Base-by-base conservation (phyloP, 2,113 vertebrate species). In the Scortum barcoo region DNA sequence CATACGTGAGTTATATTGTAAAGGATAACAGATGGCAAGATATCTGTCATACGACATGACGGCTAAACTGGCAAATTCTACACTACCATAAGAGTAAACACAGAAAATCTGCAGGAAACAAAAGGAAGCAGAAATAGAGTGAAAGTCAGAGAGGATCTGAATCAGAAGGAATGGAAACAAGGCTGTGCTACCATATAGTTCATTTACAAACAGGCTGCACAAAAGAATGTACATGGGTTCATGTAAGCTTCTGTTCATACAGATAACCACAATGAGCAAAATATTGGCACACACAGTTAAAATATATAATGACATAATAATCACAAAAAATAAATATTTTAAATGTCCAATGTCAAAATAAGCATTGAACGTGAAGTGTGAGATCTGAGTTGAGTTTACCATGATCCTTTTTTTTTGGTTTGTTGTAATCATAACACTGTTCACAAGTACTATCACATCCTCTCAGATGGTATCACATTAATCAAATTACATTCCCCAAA, bases 141-240 rank as follows among this genome's bases (percentile, higher is more conserved):
- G 89, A 19, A 76, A 0, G 48, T 84, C 62, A 7, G 83, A 70
- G 17, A 86, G 76, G 19, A 87, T 24, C 65, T 89, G 89, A 1
- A 76, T 0, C 36, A 89, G 66, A 3, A 89, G 38, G 7, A 78
- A 73, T 1, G 83, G 76, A 28, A 81, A 75, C 76, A 90, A 24
- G 11, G 33, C 80, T 30, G 77, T 44, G 19, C 86, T 84, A 6
- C 86, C 88, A n/a, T 60, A 76, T 60, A 90, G 77, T 11, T 83
- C 86, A 50, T 86, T 88, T 0, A 54, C 84, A 88, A 1, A 88
- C 50, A 88, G 80, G 78, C 81, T 91, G 81, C 85, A 84, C 36
- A 95, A 78, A 7, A 94, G 92, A 46, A 93, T 22, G 80, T 91
- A 95, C 93, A 94, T 94, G 5, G 93, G 94, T 38, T 94, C 89